These are phyloP conservation scores for Andrena cerasifolii DNA, from an alignment of 1,140 invertebrate species.

Conservation along the genomic window DNA sequence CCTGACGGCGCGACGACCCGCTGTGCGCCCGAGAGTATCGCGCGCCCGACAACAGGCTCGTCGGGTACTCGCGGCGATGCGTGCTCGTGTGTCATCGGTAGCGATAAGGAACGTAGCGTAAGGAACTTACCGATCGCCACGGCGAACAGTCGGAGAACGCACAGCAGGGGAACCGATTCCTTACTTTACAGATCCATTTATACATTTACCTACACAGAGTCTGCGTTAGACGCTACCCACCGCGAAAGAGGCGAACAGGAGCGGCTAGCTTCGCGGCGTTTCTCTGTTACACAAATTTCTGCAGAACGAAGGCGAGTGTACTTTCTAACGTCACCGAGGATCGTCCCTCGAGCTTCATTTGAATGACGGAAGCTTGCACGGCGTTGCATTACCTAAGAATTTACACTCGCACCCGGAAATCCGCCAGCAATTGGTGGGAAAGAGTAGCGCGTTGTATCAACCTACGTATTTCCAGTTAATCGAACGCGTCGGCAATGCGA, in stretches of 20 bases:
- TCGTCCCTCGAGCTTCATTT: constrained; percentile 1
- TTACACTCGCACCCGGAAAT: background rate
- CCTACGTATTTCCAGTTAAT: background rate
- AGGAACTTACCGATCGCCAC: constrained; percentile 52
- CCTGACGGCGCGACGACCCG: background rate
- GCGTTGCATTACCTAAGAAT: no score
- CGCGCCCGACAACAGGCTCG: background rate
- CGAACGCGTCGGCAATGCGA: background rate
- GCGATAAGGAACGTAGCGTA: constrained; percentile 47
- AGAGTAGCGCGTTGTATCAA: background rate
- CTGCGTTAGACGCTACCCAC: background rate
- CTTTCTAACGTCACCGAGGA: constrained; percentile 29
- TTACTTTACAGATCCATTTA: constrained; percentile 13
- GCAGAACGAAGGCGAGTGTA: constrained; percentile 19
- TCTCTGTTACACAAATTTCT: background rate
- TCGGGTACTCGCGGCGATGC: constrained; percentile 39
- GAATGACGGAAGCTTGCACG: no score
- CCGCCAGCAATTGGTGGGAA: background rate
- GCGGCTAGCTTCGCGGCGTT: background rate
- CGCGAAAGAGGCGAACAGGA: no score
- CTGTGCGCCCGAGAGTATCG: background rate
- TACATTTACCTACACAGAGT: no score
- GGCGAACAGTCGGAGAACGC: constrained; percentile 43
- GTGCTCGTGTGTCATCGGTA: constrained; percentile 67
- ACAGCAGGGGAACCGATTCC: constrained; percentile 33